Evolutionary conservation across 2,888 invertebrate species (phyloP).

Genomic region (Cerastis leucographa): DNA sequence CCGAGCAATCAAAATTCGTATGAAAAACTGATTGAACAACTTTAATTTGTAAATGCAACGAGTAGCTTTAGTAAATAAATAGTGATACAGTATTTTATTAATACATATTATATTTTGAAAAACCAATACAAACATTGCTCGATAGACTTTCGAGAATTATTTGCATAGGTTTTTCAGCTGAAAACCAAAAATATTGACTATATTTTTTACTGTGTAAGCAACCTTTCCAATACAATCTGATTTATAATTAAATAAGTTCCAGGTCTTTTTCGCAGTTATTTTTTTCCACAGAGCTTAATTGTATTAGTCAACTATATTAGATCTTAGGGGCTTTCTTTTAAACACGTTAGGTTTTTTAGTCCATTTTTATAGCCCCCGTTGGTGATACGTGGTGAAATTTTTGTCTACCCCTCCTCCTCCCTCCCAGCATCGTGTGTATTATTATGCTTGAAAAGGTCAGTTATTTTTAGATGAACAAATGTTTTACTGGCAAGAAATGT

Average conservation of each 20-base stretch:
- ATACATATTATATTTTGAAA: too few relatives aligned
- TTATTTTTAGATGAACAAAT: too few relatives aligned
- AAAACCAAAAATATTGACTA: neutral
- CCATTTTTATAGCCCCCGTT: too few relatives aligned
- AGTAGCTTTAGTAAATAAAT: slow-evolving; percentile 5
- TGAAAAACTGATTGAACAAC: neutral
- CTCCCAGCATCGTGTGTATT: too few relatives aligned
- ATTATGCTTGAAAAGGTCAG: too few relatives aligned
- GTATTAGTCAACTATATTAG: neutral
- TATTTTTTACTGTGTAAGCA: neutral
- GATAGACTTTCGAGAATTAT: neutral
- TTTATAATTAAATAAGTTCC: neutral
- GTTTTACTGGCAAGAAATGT: too few relatives aligned
- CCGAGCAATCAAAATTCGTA: neutral
- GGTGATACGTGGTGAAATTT: too few relatives aligned
- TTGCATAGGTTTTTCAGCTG: neutral
- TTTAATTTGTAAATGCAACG: neutral
- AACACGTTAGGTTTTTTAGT: too few relatives aligned
- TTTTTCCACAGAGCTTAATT: neutral
- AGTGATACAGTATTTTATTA: neutral
- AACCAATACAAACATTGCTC: neutral
- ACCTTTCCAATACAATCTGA: neutral
- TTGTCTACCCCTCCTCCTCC: too few relatives aligned
- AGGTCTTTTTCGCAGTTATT: too few relatives aligned
- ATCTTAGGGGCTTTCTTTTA: neutral